phyloP scores from a whole-genome alignment of 2,888 invertebrate genomes.

The Cryptops parisi region DNA sequence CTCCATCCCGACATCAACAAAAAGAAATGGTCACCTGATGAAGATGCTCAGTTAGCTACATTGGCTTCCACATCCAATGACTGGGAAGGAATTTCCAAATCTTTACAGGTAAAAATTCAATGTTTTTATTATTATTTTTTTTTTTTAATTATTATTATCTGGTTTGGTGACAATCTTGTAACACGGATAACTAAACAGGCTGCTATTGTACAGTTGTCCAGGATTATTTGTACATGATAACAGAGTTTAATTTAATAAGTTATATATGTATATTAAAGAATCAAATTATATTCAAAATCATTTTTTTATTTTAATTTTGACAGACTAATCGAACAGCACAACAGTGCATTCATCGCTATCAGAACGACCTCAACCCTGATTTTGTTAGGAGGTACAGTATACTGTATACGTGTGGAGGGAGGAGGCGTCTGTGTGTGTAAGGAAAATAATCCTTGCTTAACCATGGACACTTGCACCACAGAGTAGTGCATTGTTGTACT shows the following conservation, averaged over 20 bases:
- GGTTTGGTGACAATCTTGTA: too few relatives aligned
- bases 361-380: neutral
- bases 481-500: too few relatives aligned
- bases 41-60: slow-evolving; percentile 39
- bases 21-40: slow-evolving; percentile 38
- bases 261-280: too few relatives aligned
- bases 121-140: too few relatives aligned
- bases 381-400: neutral
- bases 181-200: neutral
- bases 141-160: too few relatives aligned
- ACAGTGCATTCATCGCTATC: slow-evolving; percentile 39
- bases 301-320: neutral
- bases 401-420: too few relatives aligned
- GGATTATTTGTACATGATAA: slow-evolving; percentile 4
- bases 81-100: slow-evolving; percentile 49
- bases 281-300: too few relatives aligned
- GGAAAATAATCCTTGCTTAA: too few relatives aligned
- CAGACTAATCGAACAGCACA: slow-evolving; percentile 46
- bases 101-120: slow-evolving; percentile 34
- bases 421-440: too few relatives aligned
- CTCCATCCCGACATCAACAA: slow-evolving; percentile 53
- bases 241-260: too few relatives aligned
- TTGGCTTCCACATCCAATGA: too few relatives aligned
- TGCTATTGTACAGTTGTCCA: neutral
- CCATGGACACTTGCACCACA: too few relatives aligned